phyloP scores from a whole-genome alignment of 2,113 vertebrate species.

The Coturnix japonica region DNA sequence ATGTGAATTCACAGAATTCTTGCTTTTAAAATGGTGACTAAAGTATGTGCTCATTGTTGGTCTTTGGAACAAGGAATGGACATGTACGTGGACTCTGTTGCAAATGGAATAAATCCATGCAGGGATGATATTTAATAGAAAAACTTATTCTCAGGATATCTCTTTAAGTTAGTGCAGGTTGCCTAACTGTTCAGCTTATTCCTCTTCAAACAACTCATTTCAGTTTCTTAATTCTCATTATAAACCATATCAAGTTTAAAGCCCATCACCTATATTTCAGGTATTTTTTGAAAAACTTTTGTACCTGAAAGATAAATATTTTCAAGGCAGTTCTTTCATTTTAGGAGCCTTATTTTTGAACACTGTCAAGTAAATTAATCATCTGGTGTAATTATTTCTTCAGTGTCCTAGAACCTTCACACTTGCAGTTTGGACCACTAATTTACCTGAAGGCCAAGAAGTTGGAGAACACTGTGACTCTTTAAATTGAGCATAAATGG shows the following conservation, averaged over 20 bases:
- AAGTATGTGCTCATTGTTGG: neutral
- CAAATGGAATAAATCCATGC: neutral
- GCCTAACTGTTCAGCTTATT: neutral
- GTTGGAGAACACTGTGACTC: neutral
- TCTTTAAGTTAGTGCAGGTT: neutral
- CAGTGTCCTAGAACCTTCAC: neutral
- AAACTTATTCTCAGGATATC: neutral
- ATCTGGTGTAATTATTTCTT: neutral
- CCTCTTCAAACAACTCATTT: neutral
- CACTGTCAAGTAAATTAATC: neutral
- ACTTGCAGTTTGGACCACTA: neutral
- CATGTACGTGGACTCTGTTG: neutral
- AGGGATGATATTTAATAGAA: neutral
- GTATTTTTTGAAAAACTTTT: neutral
- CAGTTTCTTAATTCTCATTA: neutral
- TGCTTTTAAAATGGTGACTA: neutral
- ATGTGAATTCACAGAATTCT: neutral
- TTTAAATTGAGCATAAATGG: neutral
- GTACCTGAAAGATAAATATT: neutral
- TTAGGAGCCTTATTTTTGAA: neutral
- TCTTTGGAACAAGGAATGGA: neutral
- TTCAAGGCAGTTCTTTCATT: neutral
- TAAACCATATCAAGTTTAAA: neutral
- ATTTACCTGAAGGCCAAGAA: neutral
- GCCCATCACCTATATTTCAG: neutral